A percentile compares a stretch with the other conserved stretches of the same genome.
phyloP scores from a whole-genome alignment of 2,888 invertebrate species.

The Elysia crispata region DNA sequence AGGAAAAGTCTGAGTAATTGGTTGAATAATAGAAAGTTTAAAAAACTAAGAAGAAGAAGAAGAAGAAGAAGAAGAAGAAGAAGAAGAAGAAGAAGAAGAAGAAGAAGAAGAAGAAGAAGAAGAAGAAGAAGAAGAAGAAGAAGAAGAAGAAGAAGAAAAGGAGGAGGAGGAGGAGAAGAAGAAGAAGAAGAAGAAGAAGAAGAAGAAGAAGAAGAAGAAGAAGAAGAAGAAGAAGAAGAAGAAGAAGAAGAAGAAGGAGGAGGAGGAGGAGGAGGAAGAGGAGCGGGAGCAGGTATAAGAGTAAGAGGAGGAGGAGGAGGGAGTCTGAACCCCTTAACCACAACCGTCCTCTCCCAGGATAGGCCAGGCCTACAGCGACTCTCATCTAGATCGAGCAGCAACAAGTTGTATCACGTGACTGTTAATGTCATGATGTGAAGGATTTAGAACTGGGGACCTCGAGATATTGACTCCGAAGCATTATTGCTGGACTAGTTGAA shows the following conservation, averaged over 20 bases:
- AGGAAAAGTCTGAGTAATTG: too few species aligned
- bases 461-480: too few species aligned
- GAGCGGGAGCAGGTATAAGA: neutral
- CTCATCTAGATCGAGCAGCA: neutral
- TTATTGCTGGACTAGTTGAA: too few species aligned
- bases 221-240: neutral
- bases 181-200: neutral
- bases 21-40: too few species aligned
- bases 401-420: too few species aligned
- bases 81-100: neutral
- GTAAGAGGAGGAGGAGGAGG: neutral
- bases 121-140: neutral
- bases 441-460: too few species aligned
- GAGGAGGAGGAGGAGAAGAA: neutral
- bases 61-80: too few species aligned
- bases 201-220: neutral
- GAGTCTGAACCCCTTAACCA: neutral
- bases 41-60: too few species aligned
- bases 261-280: neutral
- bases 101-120: neutral
- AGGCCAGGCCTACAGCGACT: neutral
- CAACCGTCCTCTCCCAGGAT: too few species aligned
- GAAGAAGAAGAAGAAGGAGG: neutral
- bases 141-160: neutral
- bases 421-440: too few species aligned